phyloP scores from a whole-genome alignment of 2,113 vertebrate genomes.

The Corydoras maculifer region DNA sequence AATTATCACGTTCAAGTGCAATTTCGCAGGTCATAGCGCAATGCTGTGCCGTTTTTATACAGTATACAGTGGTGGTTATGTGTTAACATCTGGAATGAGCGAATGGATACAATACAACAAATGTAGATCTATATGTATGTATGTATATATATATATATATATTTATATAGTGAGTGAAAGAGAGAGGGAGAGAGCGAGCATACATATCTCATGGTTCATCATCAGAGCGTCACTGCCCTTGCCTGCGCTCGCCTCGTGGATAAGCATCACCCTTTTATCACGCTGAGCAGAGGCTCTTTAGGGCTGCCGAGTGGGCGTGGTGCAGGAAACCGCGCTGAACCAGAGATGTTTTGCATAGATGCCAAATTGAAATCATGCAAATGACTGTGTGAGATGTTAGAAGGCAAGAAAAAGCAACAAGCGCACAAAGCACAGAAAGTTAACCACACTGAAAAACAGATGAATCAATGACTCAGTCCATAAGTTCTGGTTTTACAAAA shows the following conservation, averaged over 20 bases:
- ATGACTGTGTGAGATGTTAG: constrained; percentile 37
- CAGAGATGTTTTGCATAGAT: constrained; percentile 66
- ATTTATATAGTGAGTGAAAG: constrained; percentile 8
- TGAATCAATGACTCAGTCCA: constrained; percentile 40
- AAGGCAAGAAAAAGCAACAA: background rate
- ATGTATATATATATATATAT: constrained; percentile 3
- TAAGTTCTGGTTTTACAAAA: constrained; percentile 59
- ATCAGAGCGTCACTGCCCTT: constrained; percentile 3
- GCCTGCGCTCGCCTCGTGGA: constrained; percentile 2
- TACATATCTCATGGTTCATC: constrained; percentile 37
- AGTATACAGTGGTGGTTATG: constrained; percentile 32
- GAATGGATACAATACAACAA: constrained; percentile 38
- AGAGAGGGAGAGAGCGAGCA: background rate
- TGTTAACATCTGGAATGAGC: constrained; percentile 43
- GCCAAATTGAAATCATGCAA: constrained; percentile 65
- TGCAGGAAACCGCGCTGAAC: constrained; percentile 37
- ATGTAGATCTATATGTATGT: constrained; percentile 26
- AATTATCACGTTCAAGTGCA: constrained; percentile 56
- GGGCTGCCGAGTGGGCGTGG: constrained; percentile 29
- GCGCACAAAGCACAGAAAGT: constrained; percentile 24
- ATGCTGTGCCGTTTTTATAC: constrained; percentile 36
- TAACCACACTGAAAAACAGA: constrained; percentile 26
- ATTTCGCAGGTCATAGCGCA: constrained; percentile 41
- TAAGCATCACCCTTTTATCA: constrained; percentile 45
- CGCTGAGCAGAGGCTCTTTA: constrained; percentile 24